phyloP scores from a whole-genome alignment of 2,113 vertebrate genomes.

The Motacilla tschutschensis region DNA sequence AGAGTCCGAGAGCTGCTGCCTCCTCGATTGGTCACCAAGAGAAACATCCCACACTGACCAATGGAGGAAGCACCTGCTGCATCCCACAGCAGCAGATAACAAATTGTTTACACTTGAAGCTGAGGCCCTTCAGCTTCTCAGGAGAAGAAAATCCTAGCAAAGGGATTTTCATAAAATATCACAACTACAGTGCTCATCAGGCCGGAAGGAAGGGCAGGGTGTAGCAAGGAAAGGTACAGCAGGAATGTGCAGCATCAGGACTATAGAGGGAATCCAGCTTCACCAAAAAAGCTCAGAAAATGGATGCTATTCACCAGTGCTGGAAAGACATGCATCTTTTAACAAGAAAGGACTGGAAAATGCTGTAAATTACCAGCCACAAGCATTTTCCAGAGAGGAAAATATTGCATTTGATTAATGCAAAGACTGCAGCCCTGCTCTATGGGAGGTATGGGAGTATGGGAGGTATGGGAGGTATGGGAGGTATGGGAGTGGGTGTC shows the following conservation, averaged over 20 bases:
- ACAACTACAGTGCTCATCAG: background rate
- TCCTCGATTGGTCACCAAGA: no score
- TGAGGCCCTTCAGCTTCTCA: no score
- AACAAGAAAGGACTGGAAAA: background rate
- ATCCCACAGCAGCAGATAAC: no score
- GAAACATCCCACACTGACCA: no score
- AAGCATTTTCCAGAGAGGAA: background rate
- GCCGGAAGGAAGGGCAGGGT: background rate
- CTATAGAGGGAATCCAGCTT: background rate
- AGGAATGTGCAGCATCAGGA: background rate
- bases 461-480: no score
- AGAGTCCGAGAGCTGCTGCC: no score
- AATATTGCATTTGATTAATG: background rate
- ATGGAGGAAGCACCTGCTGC: no score
- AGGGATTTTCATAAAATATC: no score
- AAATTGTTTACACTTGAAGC: no score
- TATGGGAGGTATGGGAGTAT: fast-evolving
- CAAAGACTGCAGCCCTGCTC: background rate
- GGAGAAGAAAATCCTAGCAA: no score
- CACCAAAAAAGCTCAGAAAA: background rate
- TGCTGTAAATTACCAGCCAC: background rate
- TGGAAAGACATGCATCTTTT: background rate
- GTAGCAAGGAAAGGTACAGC: background rate
- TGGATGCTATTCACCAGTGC: background rate
- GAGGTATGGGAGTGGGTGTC: background rate